phyloP scores from a whole-genome alignment of 92 coral and sea anemone genomes.

The Muricea muricata region DNA sequence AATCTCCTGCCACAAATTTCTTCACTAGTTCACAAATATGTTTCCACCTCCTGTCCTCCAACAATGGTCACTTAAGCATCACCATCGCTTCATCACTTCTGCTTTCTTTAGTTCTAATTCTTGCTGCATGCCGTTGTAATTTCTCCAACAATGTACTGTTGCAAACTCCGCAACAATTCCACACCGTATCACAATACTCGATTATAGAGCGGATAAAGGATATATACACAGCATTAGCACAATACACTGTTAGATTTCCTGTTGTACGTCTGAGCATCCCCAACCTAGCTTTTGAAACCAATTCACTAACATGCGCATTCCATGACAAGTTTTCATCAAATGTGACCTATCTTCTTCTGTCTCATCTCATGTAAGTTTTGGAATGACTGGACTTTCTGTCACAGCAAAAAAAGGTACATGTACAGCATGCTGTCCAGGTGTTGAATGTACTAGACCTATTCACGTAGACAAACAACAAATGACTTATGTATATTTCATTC shows the following conservation, averaged over 20 bases:
- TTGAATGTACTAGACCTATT: no score
- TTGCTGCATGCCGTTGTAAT: conserved; percentile 46
- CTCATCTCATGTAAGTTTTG: no score
- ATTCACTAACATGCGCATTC: conserved; percentile 41
- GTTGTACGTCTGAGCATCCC: conserved; percentile 61
- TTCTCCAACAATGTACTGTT: conserved; percentile 36
- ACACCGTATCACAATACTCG: conserved; percentile 56
- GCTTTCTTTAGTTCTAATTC: conserved; percentile 11
- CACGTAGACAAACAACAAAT: no score
- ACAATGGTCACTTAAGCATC: conserved; percentile 41
- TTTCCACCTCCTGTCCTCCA: conserved; percentile 30
- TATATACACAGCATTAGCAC: conserved; percentile 54
- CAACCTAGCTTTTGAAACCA: conserved; percentile 56
- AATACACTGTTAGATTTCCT: conserved; percentile 17
- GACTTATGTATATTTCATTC: no score
- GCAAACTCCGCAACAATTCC: conserved; percentile 64
- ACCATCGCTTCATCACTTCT: conserved; percentile 45
- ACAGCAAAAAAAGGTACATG: no score
- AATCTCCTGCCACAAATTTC: conserved; percentile 7
- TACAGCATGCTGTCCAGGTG: no score
- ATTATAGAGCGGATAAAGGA: conserved; percentile 49
- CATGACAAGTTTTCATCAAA: conserved; percentile 43
- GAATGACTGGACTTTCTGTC: no score
- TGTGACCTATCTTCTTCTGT: no score
- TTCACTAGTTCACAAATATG: conserved; percentile 35